These are phyloP conservation scores for Acrocephalus kingi DNA, from an alignment of 2,113 vertebrate species.

Conservation along the genomic window DNA sequence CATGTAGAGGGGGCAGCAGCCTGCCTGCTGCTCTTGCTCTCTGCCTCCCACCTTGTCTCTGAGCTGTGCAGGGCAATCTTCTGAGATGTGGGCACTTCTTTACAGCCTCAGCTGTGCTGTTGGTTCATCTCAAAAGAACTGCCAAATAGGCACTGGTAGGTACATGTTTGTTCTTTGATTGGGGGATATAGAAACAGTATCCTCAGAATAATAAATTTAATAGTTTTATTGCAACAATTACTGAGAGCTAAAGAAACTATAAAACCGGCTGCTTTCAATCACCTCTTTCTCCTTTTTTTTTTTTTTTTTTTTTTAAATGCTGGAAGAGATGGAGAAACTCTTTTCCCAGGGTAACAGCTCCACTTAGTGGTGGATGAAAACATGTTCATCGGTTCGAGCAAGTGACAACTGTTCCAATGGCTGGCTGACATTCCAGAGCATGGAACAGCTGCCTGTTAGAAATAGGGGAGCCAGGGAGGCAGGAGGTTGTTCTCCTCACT, in stretches of 20 bases:
- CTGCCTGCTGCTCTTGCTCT: neutral
- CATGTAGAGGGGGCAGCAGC: neutral
- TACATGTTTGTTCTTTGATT: neutral
- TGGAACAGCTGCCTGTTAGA: neutral
- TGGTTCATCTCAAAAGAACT: neutral
- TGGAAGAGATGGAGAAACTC: neutral
- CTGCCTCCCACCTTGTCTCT: neutral
- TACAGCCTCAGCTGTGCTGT: neutral
- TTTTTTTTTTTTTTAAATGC: neutral
- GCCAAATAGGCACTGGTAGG: too few relatives aligned
- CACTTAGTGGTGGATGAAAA: slow-evolving; percentile 71
- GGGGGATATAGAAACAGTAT: neutral
- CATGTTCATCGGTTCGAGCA: neutral
- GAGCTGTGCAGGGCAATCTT: neutral
- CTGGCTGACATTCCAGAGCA: neutral
- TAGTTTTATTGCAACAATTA: neutral
- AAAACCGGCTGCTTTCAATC: neutral
- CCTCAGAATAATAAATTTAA: neutral
- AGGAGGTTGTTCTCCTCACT: neutral
- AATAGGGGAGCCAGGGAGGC: accelerated
- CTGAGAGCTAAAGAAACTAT: neutral
- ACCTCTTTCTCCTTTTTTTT: accelerated
- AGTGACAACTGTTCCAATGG: neutral
- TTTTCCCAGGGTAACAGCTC: slow-evolving; percentile 73
- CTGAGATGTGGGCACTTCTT: neutral